phyloP scores from a whole-genome alignment of 2,888 invertebrate species.

The Drosophila aldrichi region DNA sequence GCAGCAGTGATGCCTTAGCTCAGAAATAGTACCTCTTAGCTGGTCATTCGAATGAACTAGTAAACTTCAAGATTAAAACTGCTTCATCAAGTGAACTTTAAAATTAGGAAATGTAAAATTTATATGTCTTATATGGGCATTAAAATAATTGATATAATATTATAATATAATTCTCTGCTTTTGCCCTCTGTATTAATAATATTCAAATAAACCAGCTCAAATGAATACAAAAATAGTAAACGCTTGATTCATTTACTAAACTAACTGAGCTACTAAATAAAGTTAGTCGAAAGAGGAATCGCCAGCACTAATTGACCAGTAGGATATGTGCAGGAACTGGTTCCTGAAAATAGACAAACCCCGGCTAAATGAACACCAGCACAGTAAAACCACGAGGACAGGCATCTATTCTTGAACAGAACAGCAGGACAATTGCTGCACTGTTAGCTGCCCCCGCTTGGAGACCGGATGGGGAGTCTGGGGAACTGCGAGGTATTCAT shows the following conservation, averaged over 20 bases:
- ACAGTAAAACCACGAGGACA: constrained; percentile 9
- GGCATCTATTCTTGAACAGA: constrained; percentile 61
- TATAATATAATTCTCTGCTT: too few relatives aligned
- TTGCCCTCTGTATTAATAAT: too few relatives aligned
- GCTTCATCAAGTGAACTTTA: too few relatives aligned
- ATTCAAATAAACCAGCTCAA: neutral
- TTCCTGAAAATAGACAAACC: constrained; percentile 79
- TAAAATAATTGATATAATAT: too few relatives aligned
- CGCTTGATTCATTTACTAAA: neutral
- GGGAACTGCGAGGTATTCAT: constrained; percentile 63
- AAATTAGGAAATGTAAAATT: too few relatives aligned
- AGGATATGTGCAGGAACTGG: constrained; percentile 38
- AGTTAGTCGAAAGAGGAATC: neutral
- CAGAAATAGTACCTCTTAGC: neutral
- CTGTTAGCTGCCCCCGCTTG: constrained; percentile 27
- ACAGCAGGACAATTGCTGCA: constrained; percentile 52
- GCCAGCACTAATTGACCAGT: neutral
- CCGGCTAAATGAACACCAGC: constrained; percentile 48
- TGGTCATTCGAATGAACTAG: neutral
- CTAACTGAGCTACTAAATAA: neutral
- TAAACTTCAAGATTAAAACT: neutral
- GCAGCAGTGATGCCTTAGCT: constrained; percentile 58
- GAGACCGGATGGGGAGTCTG: constrained; percentile 34
- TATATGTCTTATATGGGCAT: too few relatives aligned
- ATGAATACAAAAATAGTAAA: neutral